Evolutionary conservation across 2,888 invertebrate species (phyloP), one percentile per base, ranked within the genome.

Genomic region (Polydrusus tereticollis): DNA sequence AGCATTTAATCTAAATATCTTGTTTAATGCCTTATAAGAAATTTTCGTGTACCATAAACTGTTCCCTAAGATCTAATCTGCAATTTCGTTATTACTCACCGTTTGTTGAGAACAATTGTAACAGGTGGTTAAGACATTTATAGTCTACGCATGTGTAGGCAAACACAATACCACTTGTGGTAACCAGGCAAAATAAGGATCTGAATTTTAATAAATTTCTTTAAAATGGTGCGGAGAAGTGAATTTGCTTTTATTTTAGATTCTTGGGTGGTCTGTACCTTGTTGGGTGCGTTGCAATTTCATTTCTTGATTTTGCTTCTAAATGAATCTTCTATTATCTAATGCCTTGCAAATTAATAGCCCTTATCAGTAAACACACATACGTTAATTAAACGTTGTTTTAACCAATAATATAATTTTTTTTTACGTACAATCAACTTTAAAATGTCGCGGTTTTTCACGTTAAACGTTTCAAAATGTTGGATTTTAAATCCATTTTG

Each of bases 141-240:
- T 66, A 66, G 55, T 66, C 65, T 57, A 66, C 65, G 65, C 65
- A 66, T 66, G 65, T 66, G 65, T 66, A 66, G 65, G 65, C 65
- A 66, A 66, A 66, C 45, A 66, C 65, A 66, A 66, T 66, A 41
- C 29, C 29, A 41, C 57, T 43, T 66, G 29, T 47, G 12, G 29
- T 62, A 26, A 62, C 57, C 45, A 23, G 57, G 29, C 45, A 57
- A 45, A 57, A 52, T 45, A 50, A 29, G 29, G 8, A 55, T 55
- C 52, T 47, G 50, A 50, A 63, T 50, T 63, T 63, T 63, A 63
- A 63, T 50, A 63, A 47, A 63, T 63, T 63, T 63, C 63, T 50
- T 63, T 21, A 18, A 47, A 47, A 47, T 18, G 63, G 7, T n/a
- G 26, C 23, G 0, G 12, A 47, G 26, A 52, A 26, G 20, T 29